phyloP scores from a whole-genome alignment of 2,888 invertebrate genomes.

The Drosophila acutilabella region DNA sequence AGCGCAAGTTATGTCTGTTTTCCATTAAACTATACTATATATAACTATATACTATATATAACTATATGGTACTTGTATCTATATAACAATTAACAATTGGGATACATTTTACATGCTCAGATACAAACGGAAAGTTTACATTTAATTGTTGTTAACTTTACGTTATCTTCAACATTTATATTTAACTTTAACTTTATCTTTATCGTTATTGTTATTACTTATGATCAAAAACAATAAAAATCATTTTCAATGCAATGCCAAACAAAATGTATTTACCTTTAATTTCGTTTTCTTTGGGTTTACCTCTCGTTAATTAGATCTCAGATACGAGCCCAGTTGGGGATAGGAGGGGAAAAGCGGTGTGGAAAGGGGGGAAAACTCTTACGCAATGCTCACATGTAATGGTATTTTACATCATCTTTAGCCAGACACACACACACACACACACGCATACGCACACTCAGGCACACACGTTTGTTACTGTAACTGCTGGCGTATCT shows the following conservation, averaged over 20 bases:
- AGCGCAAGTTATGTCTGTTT: slow-evolving; percentile 51
- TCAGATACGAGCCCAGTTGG: slow-evolving; percentile 25
- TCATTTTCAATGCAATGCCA: slow-evolving; percentile 73
- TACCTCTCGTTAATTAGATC: slow-evolving; percentile 56
- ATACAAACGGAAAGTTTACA: slow-evolving; percentile 59
- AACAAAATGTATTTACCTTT: slow-evolving; percentile 20
- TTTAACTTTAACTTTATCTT: slow-evolving; percentile 47
- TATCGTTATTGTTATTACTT: slow-evolving; percentile 72
- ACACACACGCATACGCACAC: too few species aligned
- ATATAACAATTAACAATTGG: slow-evolving; percentile 29
- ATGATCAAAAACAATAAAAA: slow-evolving; percentile 75
- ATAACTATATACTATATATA: background rate
- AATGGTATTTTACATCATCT: slow-evolving; percentile 53
- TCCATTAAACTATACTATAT: slow-evolving; percentile 44
- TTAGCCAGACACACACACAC: background rate
- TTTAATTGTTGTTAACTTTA: slow-evolving; percentile 77
- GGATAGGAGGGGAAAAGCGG: background rate
- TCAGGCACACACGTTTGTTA: background rate
- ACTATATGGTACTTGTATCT: slow-evolving; percentile 11
- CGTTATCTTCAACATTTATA: slow-evolving; percentile 60
- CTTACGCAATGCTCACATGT: slow-evolving; percentile 45
- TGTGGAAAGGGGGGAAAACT: slow-evolving; percentile 7
- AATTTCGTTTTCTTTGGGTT: slow-evolving; percentile 10
- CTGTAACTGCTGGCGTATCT: background rate
- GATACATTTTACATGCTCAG: slow-evolving; percentile 26